Evolutionary conservation across 1,140 invertebrate genomes (phyloP).

Genomic region (Conus ventricosus): DNA sequence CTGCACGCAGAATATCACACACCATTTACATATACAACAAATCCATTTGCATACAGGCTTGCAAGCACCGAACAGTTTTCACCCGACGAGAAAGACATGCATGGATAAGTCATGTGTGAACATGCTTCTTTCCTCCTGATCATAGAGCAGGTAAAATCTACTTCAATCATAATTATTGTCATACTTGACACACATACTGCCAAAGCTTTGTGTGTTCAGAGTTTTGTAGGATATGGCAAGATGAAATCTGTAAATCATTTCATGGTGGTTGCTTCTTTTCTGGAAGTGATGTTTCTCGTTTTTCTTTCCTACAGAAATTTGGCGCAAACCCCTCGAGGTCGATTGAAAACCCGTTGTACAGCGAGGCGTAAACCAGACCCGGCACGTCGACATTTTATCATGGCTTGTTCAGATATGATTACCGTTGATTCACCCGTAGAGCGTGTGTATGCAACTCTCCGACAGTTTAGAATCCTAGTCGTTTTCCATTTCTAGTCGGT

Average conservation of each 20-base stretch:
- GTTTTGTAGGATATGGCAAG: too few species aligned
- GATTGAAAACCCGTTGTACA: conserved; percentile 1
- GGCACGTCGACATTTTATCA: neutral
- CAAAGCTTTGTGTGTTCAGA: too few species aligned
- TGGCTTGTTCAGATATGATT: neutral
- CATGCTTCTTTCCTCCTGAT: too few species aligned
- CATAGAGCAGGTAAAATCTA: too few species aligned
- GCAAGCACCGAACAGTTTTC: neutral
- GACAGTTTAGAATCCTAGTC: neutral
- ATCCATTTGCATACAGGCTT: neutral
- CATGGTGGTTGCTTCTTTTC: too few species aligned
- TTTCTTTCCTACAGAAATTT: neutral
- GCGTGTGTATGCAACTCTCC: neutral
- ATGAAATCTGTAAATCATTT: too few species aligned
- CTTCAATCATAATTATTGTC: too few species aligned
- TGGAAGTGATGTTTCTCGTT: neutral
- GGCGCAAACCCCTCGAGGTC: neutral
- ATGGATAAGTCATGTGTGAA: too few species aligned
- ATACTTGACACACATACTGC: too few species aligned
- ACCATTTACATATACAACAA: neutral
- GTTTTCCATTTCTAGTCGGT: neutral
- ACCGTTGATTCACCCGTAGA: neutral
- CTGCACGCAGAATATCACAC: neutral
- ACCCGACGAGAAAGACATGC: too few species aligned
- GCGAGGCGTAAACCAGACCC: neutral